These are phyloP conservation scores for Idris sp. DNA, from an alignment of 1,140 invertebrate genomes.

Conservation along the genomic window DNA sequence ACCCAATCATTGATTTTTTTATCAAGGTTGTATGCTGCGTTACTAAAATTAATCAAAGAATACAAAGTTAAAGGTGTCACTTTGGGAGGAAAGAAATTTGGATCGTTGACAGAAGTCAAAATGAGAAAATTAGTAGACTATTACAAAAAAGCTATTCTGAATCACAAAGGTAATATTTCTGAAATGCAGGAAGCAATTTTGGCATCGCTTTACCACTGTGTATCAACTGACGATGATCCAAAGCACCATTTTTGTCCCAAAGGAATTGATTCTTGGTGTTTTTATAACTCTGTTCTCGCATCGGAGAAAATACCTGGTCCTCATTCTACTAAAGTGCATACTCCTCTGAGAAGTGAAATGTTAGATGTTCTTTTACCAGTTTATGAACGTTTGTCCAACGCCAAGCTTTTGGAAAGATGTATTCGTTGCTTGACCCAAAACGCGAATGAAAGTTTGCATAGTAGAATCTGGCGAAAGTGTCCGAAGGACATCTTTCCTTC, in stretches of 20 bases:
- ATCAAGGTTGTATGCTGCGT: not conserved
- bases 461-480: constrained; percentile 27
- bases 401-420: constrained; percentile 23
- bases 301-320: not conserved
- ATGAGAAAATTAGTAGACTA: constrained; percentile 19
- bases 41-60: not conserved
- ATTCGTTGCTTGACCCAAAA: constrained; percentile 28
- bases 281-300: constrained; percentile 18
- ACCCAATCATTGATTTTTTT: too few relatives aligned
- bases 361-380: constrained; percentile 7
- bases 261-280: constrained; percentile 25
- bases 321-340: not conserved
- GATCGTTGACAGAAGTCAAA: constrained; percentile 6
- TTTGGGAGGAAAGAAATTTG: constrained; percentile 3
- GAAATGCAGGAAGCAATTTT: constrained; percentile 35
- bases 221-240: constrained; percentile 52
- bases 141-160: constrained; percentile 7
- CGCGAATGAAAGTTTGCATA: constrained; percentile 39
- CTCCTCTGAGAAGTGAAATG: constrained; percentile 13
- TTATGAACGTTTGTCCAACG: constrained; percentile 17
- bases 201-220: constrained; percentile 46
- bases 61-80: constrained; percentile 7
- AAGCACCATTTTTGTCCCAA: constrained; percentile 51
- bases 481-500: constrained; percentile 14
- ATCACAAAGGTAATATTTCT: constrained; percentile 10